phyloP scores from a whole-genome alignment of 2,113 vertebrate species.

The Solea senegalensis region DNA sequence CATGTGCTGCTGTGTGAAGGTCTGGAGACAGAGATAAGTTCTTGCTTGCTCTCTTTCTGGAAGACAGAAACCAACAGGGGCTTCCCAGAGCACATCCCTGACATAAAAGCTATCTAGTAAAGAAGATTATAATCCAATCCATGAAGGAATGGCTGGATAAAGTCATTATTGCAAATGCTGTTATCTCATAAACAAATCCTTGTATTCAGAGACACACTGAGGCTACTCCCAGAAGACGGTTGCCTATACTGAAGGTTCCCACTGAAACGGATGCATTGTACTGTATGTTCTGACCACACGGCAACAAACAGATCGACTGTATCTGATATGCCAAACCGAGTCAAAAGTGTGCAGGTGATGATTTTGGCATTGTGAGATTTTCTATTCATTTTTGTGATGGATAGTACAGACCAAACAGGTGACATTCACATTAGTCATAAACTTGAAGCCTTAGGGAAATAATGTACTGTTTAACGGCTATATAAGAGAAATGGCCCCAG shows the following conservation, averaged over 20 bases:
- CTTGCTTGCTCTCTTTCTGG: conserved; percentile 40
- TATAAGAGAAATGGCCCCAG: conserved; percentile 72
- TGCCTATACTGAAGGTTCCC: conserved; percentile 1
- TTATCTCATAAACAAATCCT: conserved; percentile 54
- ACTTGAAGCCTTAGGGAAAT: conserved; percentile 62
- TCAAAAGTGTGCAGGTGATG: conserved; percentile 47
- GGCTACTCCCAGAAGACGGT: conserved; percentile 38
- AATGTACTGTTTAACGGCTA: conserved; percentile 72
- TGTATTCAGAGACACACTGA: conserved; percentile 22
- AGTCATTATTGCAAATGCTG: conserved; percentile 47
- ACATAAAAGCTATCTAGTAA: conserved; percentile 50
- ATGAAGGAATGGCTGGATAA: conserved; percentile 38
- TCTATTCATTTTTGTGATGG: conserved; percentile 57
- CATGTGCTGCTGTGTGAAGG: conserved; percentile 64
- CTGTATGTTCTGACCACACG: conserved; percentile 1
- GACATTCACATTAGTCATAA: conserved; percentile 69
- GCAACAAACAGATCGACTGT: background rate
- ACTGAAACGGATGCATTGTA: conserved; percentile 31
- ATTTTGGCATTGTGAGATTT: conserved; percentile 20
- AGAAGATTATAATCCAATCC: conserved; percentile 49
- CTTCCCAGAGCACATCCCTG: conserved; percentile 41
- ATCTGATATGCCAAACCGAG: conserved; percentile 53
- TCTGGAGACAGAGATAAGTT: conserved; percentile 71
- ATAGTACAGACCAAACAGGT: conserved; percentile 63
- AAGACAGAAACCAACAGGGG: conserved; percentile 46